phyloP scores from a whole-genome alignment of 2,797 vertebrate species.

The Myotis daubentonii region DNA sequence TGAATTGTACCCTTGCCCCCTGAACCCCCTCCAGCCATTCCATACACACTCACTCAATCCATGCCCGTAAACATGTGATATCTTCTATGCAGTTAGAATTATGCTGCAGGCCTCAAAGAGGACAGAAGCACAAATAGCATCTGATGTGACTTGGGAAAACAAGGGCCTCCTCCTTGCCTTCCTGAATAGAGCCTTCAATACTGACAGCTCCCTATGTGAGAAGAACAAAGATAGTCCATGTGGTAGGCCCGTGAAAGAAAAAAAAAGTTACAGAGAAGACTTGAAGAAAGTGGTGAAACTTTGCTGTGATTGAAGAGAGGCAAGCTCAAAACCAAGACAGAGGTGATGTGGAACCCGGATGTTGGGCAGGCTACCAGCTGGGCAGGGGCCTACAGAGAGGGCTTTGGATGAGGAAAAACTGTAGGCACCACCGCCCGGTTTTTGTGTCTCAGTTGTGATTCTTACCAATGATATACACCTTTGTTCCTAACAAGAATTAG shows the following conservation, averaged over 20 bases:
- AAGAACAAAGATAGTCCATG: constrained; percentile 61
- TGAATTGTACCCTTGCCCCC: not conserved
- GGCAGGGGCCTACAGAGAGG: not conserved
- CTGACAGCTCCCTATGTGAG: constrained; percentile 60
- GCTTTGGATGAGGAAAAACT: not conserved
- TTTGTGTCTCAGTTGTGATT: not conserved
- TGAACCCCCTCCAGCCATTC: too few species aligned
- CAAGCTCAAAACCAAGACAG: not conserved
- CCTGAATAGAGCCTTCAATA: constrained; percentile 54
- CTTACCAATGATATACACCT: not conserved
- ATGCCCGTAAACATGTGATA: not conserved
- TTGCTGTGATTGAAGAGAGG: not conserved
- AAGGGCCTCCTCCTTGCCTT: constrained; percentile 40
- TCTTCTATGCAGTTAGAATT: not conserved
- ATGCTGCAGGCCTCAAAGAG: not conserved
- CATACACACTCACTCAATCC: not conserved
- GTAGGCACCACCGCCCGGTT: not conserved
- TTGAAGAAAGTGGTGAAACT: not conserved
- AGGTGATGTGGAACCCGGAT: too few species aligned
- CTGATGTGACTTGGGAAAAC: constrained; percentile 60
- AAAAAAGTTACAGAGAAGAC: not conserved
- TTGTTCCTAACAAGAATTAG: not conserved
- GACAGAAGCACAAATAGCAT: constrained; percentile 20
- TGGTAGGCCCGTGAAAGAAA: not conserved
- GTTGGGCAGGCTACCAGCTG: fast-evolving